These are phyloP conservation scores for Isichthys henryi DNA, from an alignment of 2,113 vertebrate species.

Conservation along the genomic window DNA sequence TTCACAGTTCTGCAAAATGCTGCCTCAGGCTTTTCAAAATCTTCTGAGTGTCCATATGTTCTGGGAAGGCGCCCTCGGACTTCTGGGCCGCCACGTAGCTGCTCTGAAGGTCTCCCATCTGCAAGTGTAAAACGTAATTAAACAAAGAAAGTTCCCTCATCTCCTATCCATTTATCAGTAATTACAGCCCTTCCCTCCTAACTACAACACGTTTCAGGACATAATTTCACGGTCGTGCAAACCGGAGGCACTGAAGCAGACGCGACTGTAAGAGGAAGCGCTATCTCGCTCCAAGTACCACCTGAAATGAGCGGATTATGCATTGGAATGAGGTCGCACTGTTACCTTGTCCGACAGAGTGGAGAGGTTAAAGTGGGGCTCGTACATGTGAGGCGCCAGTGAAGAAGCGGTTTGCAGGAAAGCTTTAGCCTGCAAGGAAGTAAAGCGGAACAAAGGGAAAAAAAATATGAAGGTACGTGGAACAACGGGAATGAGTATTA, in stretches of 20 bases:
- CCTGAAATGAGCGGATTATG: not conserved
- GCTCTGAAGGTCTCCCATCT: slow-evolving; percentile 95
- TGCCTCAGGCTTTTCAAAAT: slow-evolving; percentile 79
- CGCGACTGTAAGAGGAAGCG: not conserved
- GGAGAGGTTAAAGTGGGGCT: slow-evolving; percentile 89
- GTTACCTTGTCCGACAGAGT: slow-evolving; percentile 87
- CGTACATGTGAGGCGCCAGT: slow-evolving; percentile 86
- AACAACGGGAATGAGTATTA: not conserved
- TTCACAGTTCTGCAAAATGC: slow-evolving; percentile 81
- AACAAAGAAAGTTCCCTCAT: slow-evolving; percentile 12
- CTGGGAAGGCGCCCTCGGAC: slow-evolving; percentile 82
- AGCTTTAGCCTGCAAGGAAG: slow-evolving; percentile 71
- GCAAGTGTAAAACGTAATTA: slow-evolving; percentile 16
- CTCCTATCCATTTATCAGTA: not conserved
- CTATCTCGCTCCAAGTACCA: not conserved
- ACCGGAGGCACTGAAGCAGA: not conserved
- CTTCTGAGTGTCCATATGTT: slow-evolving; percentile 84
- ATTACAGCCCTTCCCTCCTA: not conserved
- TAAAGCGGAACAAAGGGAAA: not conserved
- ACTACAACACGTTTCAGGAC: not conserved
- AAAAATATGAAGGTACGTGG: not conserved
- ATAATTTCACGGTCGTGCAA: not conserved
- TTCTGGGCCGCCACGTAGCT: slow-evolving; percentile 82
- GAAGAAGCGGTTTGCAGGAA: slow-evolving; percentile 86
- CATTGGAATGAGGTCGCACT: not conserved